These are phyloP conservation scores for Drosophila pseudoobscura DNA, from an alignment of 1,140 invertebrate genomes.

Conservation along the genomic window DNA sequence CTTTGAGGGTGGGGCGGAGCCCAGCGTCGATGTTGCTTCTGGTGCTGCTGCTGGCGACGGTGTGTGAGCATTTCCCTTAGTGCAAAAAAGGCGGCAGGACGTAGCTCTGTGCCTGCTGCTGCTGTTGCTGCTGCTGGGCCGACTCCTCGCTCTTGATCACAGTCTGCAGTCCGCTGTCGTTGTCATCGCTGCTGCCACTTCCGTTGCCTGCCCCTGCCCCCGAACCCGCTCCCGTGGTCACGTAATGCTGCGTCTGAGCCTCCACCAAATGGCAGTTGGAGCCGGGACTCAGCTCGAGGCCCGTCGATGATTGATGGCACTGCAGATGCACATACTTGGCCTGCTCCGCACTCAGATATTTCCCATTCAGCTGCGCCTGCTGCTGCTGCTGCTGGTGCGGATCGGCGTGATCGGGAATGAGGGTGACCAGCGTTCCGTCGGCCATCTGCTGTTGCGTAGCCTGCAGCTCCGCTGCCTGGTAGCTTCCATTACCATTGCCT, in stretches of 20 bases:
- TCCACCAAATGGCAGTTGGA: constrained; percentile 68
- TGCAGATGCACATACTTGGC: constrained; percentile 75
- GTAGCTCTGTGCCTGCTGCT: constrained; percentile 75
- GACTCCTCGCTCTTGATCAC: constrained; percentile 80
- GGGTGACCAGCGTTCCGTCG: constrained; percentile 61
- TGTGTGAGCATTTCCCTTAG: constrained; percentile 83
- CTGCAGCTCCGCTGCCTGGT: constrained; percentile 61
- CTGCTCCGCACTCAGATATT: constrained; percentile 72
- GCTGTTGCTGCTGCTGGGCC: constrained; percentile 43
- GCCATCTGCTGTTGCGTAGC: constrained; percentile 52
- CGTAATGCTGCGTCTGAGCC: constrained; percentile 60
- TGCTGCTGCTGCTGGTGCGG: constrained; percentile 53
- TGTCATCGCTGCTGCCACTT: constrained; percentile 54
- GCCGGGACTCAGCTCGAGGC: constrained; percentile 44
- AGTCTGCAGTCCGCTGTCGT: constrained; percentile 67
- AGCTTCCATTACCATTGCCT: constrained; percentile 52
- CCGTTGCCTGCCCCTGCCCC: constrained; percentile 24
- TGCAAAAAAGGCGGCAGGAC: constrained; percentile 83
- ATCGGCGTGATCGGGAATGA: constrained; percentile 44
- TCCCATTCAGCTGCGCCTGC: constrained; percentile 65
- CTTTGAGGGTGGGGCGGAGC: constrained; percentile 22
- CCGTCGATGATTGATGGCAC: constrained; percentile 54
- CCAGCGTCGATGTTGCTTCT: constrained; percentile 43
- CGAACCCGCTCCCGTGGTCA: constrained; percentile 39
- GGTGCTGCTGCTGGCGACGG: constrained; percentile 61